A percentile compares a stretch with the other conserved stretches of the same genome.
Evolutionary conservation across 2,888 invertebrate species (phyloP).

Genomic region (Clusia tigrina): DNA sequence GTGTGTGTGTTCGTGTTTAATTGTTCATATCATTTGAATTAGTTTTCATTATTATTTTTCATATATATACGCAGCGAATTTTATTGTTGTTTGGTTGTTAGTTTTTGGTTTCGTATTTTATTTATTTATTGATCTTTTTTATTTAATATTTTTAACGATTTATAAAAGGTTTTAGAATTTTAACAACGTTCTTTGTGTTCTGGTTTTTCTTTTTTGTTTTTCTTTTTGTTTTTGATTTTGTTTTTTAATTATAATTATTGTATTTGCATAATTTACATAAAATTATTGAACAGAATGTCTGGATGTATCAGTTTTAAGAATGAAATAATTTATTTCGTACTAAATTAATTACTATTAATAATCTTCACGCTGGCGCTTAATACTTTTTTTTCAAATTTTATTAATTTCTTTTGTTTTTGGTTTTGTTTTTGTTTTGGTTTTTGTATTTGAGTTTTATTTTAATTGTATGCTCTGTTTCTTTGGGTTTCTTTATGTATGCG

Average conservation of each 20-base stretch:
- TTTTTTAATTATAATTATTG: slow-evolving; percentile 29
- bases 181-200: slow-evolving; percentile 49
- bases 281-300: slow-evolving; percentile 29
- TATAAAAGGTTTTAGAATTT: slow-evolving; percentile 61
- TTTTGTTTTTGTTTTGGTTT: slow-evolving; percentile 27
- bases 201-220: slow-evolving; percentile 24
- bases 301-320: slow-evolving; percentile 1
- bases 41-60: slow-evolving; percentile 31
- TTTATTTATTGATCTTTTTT: slow-evolving; percentile 39
- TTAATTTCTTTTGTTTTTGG: slow-evolving; percentile 24
- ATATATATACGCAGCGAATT: slow-evolving; percentile 27
- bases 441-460: background rate
- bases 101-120: slow-evolving; percentile 39
- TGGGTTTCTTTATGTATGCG: slow-evolving; percentile 1
- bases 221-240: slow-evolving; percentile 29
- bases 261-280: slow-evolving; percentile 48
- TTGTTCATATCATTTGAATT: slow-evolving; percentile 17
- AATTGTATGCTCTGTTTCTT: too few relatives aligned
- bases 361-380: slow-evolving; percentile 10
- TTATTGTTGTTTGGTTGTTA: slow-evolving; percentile 36
- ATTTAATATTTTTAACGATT: slow-evolving; percentile 56
- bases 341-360: background rate
- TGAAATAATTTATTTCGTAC: background rate
- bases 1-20: slow-evolving; percentile 34
- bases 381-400: slow-evolving; percentile 8